Evolutionary conservation across 2,888 invertebrate species (phyloP).

Genomic region (Phragmatobia fuliginosa): DNA sequence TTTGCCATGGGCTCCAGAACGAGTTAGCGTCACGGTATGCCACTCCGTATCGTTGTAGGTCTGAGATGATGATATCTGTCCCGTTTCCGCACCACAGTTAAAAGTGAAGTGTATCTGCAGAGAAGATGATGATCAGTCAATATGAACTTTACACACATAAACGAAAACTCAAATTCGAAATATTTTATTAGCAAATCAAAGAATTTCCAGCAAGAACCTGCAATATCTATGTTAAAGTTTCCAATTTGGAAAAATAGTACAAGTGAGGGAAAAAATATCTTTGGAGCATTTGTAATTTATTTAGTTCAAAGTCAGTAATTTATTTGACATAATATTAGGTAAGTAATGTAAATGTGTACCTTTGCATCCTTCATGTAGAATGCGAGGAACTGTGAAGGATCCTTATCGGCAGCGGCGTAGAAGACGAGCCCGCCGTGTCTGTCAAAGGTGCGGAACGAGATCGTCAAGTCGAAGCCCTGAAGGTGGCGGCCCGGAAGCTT

Average conservation of each 20-base stretch:
- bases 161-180: neutral
- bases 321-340: neutral
- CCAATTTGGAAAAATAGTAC: neutral
- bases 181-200: neutral
- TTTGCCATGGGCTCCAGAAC: slow-evolving; percentile 88
- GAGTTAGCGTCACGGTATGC: slow-evolving; percentile 91
- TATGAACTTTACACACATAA: too few species aligned
- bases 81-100: slow-evolving; percentile 90
- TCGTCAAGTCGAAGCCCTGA: slow-evolving; percentile 90
- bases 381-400: slow-evolving; percentile 90
- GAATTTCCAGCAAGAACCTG: neutral
- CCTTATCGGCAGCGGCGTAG: slow-evolving; percentile 88
- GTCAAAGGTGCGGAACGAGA: slow-evolving; percentile 92
- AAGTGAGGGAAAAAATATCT: neutral
- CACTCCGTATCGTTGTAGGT: slow-evolving; percentile 91
- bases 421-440: slow-evolving; percentile 93
- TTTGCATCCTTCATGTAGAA: slow-evolving; percentile 91
- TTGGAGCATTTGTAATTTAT: neutral
- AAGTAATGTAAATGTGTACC: slow-evolving; percentile 79
- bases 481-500: slow-evolving; percentile 87
- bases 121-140: too few species aligned
- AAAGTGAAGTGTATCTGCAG: slow-evolving; percentile 89
- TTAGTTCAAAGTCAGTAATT: neutral
- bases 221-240: neutral
- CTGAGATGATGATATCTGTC: slow-evolving; percentile 84